Percentiles rank a stretch among this genome's conserved stretches.
Evolutionary conservation across 1,140 invertebrate species (phyloP).

Genomic region (Drosophila bipectinata): DNA sequence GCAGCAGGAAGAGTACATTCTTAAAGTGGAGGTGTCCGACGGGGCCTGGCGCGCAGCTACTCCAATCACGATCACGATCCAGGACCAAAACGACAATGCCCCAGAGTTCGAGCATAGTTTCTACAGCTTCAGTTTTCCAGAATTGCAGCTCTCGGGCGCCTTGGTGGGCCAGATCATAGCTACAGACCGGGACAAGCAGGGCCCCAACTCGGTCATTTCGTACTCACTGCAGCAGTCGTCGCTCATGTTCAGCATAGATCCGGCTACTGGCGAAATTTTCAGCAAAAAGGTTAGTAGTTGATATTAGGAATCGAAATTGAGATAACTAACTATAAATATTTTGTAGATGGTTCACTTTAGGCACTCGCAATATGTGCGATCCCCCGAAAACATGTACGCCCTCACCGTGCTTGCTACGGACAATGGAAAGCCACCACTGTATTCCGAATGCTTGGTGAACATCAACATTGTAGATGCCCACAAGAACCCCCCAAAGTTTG

Average conservation of each 20-base stretch:
- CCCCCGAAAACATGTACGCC: constrained; percentile 94
- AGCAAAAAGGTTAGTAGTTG: constrained; percentile 88
- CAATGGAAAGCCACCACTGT: constrained; percentile 96
- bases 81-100: constrained; percentile 97
- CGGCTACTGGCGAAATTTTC: constrained; percentile 94
- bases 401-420: constrained; percentile 94
- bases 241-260: constrained; percentile 95
- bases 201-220: constrained; percentile 96
- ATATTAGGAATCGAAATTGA: neutral
- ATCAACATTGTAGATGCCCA: constrained; percentile 96
- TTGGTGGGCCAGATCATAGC: constrained; percentile 95
- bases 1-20: constrained; percentile 94
- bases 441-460: constrained; percentile 91
- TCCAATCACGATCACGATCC: constrained; percentile 95
- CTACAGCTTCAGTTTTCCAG: constrained; percentile 96
- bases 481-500: constrained; percentile 94
- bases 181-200: constrained; percentile 94
- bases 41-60: constrained; percentile 95
- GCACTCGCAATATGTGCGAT: constrained; percentile 89
- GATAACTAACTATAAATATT: neutral
- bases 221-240: constrained; percentile 96
- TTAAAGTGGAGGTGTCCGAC: constrained; percentile 94
- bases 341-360: constrained; percentile 88
- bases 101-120: constrained; percentile 94
- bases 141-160: constrained; percentile 90